phyloP scores from a whole-genome alignment of 2,113 vertebrate species.

The Tetrao urogallus region DNA sequence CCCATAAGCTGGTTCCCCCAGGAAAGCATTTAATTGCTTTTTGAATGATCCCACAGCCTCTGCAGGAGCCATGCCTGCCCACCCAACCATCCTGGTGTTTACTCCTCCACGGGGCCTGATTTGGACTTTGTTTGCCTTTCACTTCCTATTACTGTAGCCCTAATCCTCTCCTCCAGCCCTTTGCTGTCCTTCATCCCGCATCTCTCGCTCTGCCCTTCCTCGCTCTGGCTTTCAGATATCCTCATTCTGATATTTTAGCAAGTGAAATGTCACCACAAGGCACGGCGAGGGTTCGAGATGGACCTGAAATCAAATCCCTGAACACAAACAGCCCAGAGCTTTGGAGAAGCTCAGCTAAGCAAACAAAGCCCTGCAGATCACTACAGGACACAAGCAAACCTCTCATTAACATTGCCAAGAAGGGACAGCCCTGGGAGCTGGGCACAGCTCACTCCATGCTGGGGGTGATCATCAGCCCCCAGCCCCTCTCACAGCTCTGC shows the following conservation, averaged over 20 bases:
- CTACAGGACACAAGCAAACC: fast-evolving
- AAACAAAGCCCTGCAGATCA: neutral
- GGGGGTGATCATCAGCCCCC: neutral
- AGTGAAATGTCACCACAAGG: constrained; percentile 9
- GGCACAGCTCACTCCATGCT: neutral
- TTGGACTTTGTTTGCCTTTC: constrained; percentile 64
- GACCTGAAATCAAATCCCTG: neutral
- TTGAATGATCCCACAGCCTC: constrained; percentile 18
- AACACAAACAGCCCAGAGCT: neutral
- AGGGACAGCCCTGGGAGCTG: neutral
- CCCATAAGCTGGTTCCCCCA: neutral
- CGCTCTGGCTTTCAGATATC: neutral
- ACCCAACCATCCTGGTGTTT: constrained; percentile 10
- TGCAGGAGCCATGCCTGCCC: neutral
- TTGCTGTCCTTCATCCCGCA: neutral
- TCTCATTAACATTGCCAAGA: neutral
- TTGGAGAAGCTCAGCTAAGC: neutral
- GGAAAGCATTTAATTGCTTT: constrained; percentile 67
- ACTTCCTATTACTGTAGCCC: constrained; percentile 56
- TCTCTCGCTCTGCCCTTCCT: constrained; percentile 3
- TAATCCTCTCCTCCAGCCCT: constrained; percentile 48
- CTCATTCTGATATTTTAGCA: neutral
- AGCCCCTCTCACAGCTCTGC: neutral
- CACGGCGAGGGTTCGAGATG: neutral
- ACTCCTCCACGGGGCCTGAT: neutral